phyloP scores from a whole-genome alignment of 2,797 vertebrate genomes.

The Cetoscarus ocellatus region DNA sequence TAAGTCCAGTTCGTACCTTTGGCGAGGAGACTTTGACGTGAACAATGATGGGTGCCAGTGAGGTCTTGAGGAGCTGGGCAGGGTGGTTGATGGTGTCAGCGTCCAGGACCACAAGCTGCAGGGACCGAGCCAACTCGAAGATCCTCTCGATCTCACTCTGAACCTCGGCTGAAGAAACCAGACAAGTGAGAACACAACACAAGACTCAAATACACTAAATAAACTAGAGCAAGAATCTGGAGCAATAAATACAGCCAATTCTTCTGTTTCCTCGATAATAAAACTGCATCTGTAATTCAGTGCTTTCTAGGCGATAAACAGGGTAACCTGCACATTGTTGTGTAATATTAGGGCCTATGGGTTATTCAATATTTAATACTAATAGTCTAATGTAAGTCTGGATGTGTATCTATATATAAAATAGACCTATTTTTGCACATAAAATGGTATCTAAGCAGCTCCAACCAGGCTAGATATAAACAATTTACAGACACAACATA shows the following conservation, averaged over 20 bases:
- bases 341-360: too few relatives aligned
- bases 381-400: too few relatives aligned
- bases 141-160: conserved; percentile 98
- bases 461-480: too few relatives aligned
- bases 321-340: too few relatives aligned
- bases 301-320: too few relatives aligned
- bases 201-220: neutral
- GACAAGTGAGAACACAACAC: fast-evolving
- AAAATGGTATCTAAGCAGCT: too few relatives aligned
- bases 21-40: conserved; percentile 98
- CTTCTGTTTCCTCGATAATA: neutral
- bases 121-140: conserved; percentile 95
- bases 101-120: conserved; percentile 96
- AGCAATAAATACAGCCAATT: neutral
- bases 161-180: conserved; percentile 89
- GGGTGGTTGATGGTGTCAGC: conserved; percentile 98
- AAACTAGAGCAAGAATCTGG: neutral
- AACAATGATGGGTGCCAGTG: conserved; percentile 96
- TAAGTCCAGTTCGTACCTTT: conserved; percentile 84
- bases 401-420: too few relatives aligned
- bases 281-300: too few relatives aligned
- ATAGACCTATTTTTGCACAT: too few relatives aligned
- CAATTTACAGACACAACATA: too few relatives aligned
- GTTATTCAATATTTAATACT: too few relatives aligned
- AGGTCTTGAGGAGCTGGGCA: conserved; percentile 97